A percentile compares a stretch with the other conserved stretches of the same genome.
phyloP scores from a whole-genome alignment of 1,140 invertebrate genomes.

The Drosophila truncata region DNA sequence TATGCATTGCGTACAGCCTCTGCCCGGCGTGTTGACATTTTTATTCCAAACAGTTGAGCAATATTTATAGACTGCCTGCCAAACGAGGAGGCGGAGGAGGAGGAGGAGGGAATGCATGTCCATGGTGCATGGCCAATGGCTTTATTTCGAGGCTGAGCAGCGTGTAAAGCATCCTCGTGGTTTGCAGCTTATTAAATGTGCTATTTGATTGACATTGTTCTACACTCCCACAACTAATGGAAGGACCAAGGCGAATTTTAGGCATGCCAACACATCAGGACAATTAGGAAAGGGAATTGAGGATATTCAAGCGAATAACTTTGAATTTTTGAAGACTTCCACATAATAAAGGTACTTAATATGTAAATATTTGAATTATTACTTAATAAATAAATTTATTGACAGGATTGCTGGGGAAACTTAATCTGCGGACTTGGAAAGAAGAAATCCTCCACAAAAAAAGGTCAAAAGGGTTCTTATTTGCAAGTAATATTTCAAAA shows the following conservation, averaged over 20 bases:
- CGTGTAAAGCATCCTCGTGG: conserved; percentile 21
- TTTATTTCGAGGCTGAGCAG: conserved; percentile 20
- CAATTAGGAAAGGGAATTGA: neutral
- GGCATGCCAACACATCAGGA: neutral
- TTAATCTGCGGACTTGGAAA: neutral
- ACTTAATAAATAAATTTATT: neutral
- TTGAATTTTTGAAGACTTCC: neutral
- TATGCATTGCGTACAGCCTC: conserved; percentile 73
- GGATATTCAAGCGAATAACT: neutral
- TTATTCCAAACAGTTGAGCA: conserved; percentile 78
- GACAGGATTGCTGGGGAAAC: neutral
- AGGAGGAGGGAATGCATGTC: neutral
- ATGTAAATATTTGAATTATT: neutral
- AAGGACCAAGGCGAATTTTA: conserved; percentile 15
- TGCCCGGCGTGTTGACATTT: conserved; percentile 73
- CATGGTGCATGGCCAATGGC: conserved; percentile 38
- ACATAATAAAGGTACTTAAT: neutral
- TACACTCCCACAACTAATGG: conserved; percentile 2
- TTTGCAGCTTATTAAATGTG: conserved; percentile 36
- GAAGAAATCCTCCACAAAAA: neutral
- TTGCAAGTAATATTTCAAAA: neutral
- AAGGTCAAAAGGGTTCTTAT: neutral
- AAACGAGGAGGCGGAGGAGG: neutral
- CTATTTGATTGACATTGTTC: conserved; percentile 46
- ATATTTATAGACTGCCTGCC: conserved; percentile 69